Evolutionary conservation across 2,797 vertebrate genomes (phyloP).

Genomic region (Peromyscus attwateri): DNA sequence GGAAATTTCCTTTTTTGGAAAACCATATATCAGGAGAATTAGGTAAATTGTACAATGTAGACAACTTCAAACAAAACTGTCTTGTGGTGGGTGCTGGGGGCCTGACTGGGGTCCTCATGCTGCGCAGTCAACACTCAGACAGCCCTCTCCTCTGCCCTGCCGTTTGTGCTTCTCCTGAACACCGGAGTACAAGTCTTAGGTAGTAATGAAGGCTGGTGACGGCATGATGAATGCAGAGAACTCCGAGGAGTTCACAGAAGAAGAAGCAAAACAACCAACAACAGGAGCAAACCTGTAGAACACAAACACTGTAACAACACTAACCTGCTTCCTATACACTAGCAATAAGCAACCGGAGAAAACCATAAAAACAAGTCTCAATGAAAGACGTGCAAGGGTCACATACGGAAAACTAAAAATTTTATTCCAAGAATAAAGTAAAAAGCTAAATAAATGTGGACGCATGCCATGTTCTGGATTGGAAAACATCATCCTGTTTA

Average conservation of each 20-base stretch:
- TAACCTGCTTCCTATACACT: not conserved
- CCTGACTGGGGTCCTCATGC: not conserved
- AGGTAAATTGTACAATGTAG: not conserved
- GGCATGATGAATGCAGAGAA: not conserved
- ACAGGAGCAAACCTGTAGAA: not conserved
- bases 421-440: slow-evolving; percentile 3
- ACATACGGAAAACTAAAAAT: not conserved
- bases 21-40: not conserved
- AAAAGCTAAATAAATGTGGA: slow-evolving; percentile 25
- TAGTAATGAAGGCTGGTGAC: slow-evolving; percentile 25
- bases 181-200: not conserved
- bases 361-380: slow-evolving; percentile 33
- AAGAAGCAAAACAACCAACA: not conserved
- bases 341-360: slow-evolving; percentile 22
- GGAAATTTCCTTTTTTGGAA: slow-evolving; percentile 3
- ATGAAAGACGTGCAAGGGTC: not conserved
- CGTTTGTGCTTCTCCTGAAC: not conserved
- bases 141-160: not conserved
- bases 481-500: not conserved
- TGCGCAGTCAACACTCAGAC: not conserved
- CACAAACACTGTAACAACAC: not conserved
- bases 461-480: not conserved
- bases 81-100: not conserved
- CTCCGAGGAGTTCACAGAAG: slow-evolving; percentile 14
- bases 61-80: not conserved